Conservation (phyloP, 1,140 invertebrate genomes). For the Diprion similis region DNA sequence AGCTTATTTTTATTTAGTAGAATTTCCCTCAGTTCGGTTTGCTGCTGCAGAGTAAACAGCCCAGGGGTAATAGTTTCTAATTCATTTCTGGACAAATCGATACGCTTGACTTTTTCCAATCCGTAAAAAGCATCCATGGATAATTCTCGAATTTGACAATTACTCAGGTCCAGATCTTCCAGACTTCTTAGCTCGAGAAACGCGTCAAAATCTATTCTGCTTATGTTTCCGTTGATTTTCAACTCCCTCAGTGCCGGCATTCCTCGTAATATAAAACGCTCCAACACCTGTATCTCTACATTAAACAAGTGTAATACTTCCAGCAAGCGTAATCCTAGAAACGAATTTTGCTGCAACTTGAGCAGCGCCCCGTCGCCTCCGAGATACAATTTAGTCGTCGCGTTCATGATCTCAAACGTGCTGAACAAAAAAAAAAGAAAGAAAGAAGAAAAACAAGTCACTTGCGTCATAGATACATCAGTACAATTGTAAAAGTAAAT, state of each 20-base stretch:
- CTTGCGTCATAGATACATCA: slow-evolving; percentile 2
- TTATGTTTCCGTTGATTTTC: slow-evolving; percentile 65
- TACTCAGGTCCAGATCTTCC: slow-evolving; percentile 65
- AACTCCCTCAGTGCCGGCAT: slow-evolving; percentile 64
- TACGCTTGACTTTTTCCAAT: slow-evolving; percentile 62
- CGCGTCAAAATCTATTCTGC: slow-evolving; percentile 70
- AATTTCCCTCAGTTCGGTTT: slow-evolving; percentile 66
- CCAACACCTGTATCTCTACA: slow-evolving; percentile 63
- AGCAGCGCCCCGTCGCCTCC: slow-evolving; percentile 63
- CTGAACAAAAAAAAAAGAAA: slow-evolving; percentile 39
- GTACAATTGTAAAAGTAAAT: slow-evolving; percentile 12
- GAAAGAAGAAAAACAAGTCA: slow-evolving; percentile 2
- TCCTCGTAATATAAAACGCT: slow-evolving; percentile 68
- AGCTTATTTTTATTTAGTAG: slow-evolving; percentile 69
- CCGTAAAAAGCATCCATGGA: slow-evolving; percentile 76
- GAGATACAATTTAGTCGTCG: slow-evolving; percentile 67
- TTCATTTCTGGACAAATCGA: slow-evolving; percentile 72
- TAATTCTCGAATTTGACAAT: slow-evolving; percentile 68
- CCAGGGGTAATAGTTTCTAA: slow-evolving; percentile 67
- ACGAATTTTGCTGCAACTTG: slow-evolving; percentile 67
- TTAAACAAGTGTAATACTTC: slow-evolving; percentile 64
- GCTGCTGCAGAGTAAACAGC: slow-evolving; percentile 65
- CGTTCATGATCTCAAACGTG: slow-evolving; percentile 76
- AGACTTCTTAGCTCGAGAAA: slow-evolving; percentile 68
- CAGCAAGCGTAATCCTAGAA: slow-evolving; percentile 66